Base-by-base conservation (phyloP, 2,797 vertebrate genomes). In the Spinus olivaceus region DNA sequence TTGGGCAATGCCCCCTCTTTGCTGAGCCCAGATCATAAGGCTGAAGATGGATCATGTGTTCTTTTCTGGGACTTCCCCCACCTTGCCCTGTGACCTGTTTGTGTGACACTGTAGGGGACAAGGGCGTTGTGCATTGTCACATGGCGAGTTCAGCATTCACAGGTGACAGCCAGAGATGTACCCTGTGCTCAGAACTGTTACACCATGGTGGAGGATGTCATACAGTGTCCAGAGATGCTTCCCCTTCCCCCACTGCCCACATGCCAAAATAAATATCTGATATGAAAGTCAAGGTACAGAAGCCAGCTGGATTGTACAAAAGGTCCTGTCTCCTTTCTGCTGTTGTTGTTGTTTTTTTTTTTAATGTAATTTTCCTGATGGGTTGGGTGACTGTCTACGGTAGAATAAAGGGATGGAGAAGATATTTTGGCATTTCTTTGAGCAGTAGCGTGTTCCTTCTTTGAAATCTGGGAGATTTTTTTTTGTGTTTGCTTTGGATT, bases 241-340 rank as follows among this genome's bases (percentile, higher is more conserved):
- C 76, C 88, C 86, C 92, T 79, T 88, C 83, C 72, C 90, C 94
- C 85, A 71, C 35, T 1, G 2, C 65, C 77, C 41, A 10, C 53
- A 25, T 44, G 92, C 93, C 92, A 95, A 96, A 94, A 94, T 90
- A 97, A 97, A 95, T 95, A 94, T 74, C 94, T 90, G 84, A 95
- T 94, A 81, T 66, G 81, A 92, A 95, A 96, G 92, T 91, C 92
- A 96, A 96, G 95, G 85, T 96, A 84, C 95, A 91, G 94, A 89
- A 93, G 50, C 60, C 92, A 92, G 94, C 70, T 91, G 87, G 92
- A 74, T 95, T 88, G 81, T 89, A 86, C 89, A 89, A 91, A 87
- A 96, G 95, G 87, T 94, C 84, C 46, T 81, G 56, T 81, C 72
- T 89, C 35, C 41, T 53, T 93, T 93, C 81, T 93, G 84, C 44